These are phyloP conservation scores for Passerina amoena DNA, from an alignment of 2,113 vertebrate species.

Conservation along the genomic window DNA sequence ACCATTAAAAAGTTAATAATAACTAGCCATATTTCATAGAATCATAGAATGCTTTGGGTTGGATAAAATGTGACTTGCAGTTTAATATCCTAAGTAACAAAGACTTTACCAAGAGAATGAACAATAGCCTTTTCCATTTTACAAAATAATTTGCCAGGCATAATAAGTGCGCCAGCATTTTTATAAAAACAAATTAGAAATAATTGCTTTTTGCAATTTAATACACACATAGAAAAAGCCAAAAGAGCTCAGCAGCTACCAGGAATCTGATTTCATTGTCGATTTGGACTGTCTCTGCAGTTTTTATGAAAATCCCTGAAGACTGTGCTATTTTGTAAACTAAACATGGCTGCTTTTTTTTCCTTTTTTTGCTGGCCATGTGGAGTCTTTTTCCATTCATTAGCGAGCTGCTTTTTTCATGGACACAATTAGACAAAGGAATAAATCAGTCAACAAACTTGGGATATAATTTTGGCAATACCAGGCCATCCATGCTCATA, in stretches of 20 bases:
- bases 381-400: constrained; percentile 61
- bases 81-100: constrained; percentile 51
- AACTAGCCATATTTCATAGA: constrained; percentile 18
- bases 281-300: constrained; percentile 43
- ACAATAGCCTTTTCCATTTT: constrained; percentile 51
- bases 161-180: not conserved
- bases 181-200: constrained; percentile 56
- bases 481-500: not conserved
- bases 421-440: constrained; percentile 56
- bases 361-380: not conserved
- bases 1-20: constrained; percentile 34
- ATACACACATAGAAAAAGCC: constrained; percentile 37
- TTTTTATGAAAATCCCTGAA: constrained; percentile 60
- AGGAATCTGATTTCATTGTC: constrained; percentile 56
- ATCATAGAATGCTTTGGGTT: not conserved
- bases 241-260: constrained; percentile 25
- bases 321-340: constrained; percentile 55
- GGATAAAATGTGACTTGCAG: constrained; percentile 46
- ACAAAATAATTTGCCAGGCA: constrained; percentile 44
- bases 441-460: constrained; percentile 62
- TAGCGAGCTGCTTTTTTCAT: constrained; percentile 3
- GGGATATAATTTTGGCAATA: constrained; percentile 46
- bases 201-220: constrained; percentile 59
- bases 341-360: not conserved
- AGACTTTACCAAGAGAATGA: constrained; percentile 46